Base-by-base conservation (phyloP, 2,888 invertebrate species). In the Schrankia costaestrigalis region DNA sequence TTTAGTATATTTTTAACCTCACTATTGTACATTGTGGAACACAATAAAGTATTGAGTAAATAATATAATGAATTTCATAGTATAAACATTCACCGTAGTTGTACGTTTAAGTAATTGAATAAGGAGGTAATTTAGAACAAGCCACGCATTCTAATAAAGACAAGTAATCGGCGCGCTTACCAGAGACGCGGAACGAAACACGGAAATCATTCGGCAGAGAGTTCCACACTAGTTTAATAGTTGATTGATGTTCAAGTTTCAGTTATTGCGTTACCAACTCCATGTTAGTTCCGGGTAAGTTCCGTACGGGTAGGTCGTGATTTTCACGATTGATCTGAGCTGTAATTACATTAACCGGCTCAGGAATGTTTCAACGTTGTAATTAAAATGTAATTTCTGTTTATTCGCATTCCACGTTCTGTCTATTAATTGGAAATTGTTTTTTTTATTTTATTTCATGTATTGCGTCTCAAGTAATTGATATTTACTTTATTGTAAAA, bases 161-260 rank as follows among this genome's bases (percentile, higher is more conserved):
- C 24, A 17, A 4, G 33, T 37, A 37, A 39, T 24, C 17, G 26
- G 7, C 13, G 11, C 22, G 31, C 25, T 28, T 35, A 29, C 28
- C 26, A 10, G 23, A 29, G 24, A 18, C 15, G 22, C 41, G 46
- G 45, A 55, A 35, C 38, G 32, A 31, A 35, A 26, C 27, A 40
- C 54, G 56, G 58, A 58, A 58, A 54, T 58, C 31, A 56, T 56
- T 54, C 43, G 48, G 46, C 43, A 51, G 33, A n/a, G n/a, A 45
- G 45, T 29, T 39, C 39, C 28, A 40, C 46, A 39, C 39, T 22
- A 41, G 27, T 45, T 56, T 51, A 58, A 47, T 51, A 33, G 41
- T 45, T 58, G 56, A 58, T 57, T 58, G 57, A 58, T 58, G 58
- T 35, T 41, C 41, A 14, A 40, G 30, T 36, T 23, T 11, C 17